phyloP scores from a whole-genome alignment of 2,797 vertebrate species.

The Megalops cyprinoides region DNA sequence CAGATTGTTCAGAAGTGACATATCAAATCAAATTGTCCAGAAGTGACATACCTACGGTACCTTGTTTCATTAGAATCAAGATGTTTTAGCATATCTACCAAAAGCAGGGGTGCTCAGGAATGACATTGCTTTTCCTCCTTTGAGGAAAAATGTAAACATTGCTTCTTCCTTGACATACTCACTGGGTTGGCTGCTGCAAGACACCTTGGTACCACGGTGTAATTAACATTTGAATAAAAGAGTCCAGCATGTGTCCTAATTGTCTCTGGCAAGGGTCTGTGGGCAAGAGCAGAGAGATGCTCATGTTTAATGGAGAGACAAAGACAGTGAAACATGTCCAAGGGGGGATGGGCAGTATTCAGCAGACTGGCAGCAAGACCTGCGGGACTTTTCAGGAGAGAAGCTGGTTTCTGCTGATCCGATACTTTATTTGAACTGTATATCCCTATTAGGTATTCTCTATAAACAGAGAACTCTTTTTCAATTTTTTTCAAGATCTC shows the following conservation, averaged over 20 bases:
- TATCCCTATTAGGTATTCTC: slow-evolving; percentile 3
- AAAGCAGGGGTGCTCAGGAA: neutral
- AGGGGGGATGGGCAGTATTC: neutral
- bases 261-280: neutral
- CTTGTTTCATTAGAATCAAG: neutral
- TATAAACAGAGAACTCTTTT: slow-evolving; percentile 4
- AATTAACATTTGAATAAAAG: neutral
- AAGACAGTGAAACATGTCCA: neutral
- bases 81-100: neutral
- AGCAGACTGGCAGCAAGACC: neutral
- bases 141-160: no score
- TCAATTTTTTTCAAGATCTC: neutral
- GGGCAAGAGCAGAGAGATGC: neutral
- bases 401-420: slow-evolving; percentile 13
- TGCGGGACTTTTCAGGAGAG: neutral
- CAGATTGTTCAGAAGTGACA: no score
- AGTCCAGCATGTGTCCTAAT: neutral
- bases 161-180: no score
- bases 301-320: neutral
- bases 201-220: no score
- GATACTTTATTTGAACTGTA: slow-evolving; percentile 10
- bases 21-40: no score
- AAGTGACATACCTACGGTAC: neutral
- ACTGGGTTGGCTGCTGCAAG: no score
- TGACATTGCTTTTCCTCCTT: no score